These are phyloP conservation scores for Eristalinus sepulchralis DNA, from an alignment of 2,888 invertebrate genomes.

Conservation along the genomic window DNA sequence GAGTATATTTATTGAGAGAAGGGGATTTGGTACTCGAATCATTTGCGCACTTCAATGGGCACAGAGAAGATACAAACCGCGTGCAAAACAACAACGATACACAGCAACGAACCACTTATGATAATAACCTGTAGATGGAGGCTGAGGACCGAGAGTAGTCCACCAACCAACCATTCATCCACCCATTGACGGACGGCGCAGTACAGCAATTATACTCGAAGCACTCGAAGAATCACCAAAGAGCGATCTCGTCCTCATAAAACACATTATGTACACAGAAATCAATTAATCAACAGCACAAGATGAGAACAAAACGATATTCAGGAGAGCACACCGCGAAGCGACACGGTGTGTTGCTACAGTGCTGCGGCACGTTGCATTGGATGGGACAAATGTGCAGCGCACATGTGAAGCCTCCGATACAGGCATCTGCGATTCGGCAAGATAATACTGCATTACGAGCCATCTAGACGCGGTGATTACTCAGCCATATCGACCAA, in stretches of 20 bases:
- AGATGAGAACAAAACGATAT: conserved; percentile 31
- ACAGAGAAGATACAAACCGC: conserved; percentile 12
- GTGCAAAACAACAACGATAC: not conserved
- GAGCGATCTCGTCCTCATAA: conserved; percentile 14
- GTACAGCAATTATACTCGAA: conserved; percentile 46
- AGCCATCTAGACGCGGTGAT: conserved; percentile 52
- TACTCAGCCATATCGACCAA: conserved; percentile 54
- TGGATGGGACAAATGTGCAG: not conserved
- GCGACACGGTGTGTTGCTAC: not conserved
- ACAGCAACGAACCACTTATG: conserved; percentile 66
- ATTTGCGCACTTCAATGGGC: conserved; percentile 64
- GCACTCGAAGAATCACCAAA: conserved; percentile 7
- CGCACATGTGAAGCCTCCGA: conserved; percentile 32
- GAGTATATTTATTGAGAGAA: conserved; percentile 43
- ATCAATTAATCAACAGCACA: conserved; percentile 61
- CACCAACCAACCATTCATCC: not conserved
- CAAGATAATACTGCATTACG: conserved; percentile 39
- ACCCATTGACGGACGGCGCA: conserved; percentile 28
- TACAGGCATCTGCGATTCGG: conserved; percentile 36
- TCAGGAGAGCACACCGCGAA: not conserved
- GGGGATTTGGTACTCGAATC: not conserved
- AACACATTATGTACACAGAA: conserved; percentile 48
- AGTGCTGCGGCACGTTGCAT: not conserved
- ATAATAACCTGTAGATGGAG: conserved; percentile 63
- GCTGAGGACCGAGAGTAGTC: not conserved